These are phyloP conservation scores for Dryomyza anilis DNA, from an alignment of 2,888 invertebrate species.

Conservation along the genomic window DNA sequence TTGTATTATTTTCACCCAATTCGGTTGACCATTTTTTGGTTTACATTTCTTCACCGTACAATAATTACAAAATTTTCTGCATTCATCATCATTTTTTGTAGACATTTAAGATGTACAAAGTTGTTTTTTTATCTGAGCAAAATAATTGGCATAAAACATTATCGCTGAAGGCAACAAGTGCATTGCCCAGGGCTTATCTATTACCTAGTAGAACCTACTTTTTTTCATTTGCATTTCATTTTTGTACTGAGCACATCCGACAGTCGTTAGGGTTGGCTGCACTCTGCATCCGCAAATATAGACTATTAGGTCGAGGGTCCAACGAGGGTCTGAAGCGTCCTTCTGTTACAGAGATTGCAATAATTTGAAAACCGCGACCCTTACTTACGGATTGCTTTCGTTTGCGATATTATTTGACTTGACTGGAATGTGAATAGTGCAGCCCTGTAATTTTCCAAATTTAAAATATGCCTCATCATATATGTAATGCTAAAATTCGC, in stretches of 20 bases:
- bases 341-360: too few relatives aligned
- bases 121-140: background rate
- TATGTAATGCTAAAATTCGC: too few relatives aligned
- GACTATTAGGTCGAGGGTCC: too few relatives aligned
- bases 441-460: constrained; percentile 15
- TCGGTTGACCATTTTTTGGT: background rate
- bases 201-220: background rate
- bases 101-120: background rate
- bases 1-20: background rate
- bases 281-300: too few relatives aligned
- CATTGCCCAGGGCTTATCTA: constrained; percentile 16
- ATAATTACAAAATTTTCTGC: background rate
- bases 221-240: background rate
- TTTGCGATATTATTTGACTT: too few relatives aligned
- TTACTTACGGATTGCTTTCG: too few relatives aligned
- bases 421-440: background rate
- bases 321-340: too few relatives aligned
- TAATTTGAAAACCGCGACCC: too few relatives aligned
- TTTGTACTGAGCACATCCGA: background rate
- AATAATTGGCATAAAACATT: constrained; percentile 6
- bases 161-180: background rate
- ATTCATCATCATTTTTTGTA: constrained; percentile 13
- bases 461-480: background rate
- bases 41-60: background rate
- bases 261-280: too few relatives aligned